A percentile compares a stretch with the other conserved stretches of the same genome.
Conservation (phyloP, 1,140 invertebrate species). For the Anastrepha obliqua region DNA sequence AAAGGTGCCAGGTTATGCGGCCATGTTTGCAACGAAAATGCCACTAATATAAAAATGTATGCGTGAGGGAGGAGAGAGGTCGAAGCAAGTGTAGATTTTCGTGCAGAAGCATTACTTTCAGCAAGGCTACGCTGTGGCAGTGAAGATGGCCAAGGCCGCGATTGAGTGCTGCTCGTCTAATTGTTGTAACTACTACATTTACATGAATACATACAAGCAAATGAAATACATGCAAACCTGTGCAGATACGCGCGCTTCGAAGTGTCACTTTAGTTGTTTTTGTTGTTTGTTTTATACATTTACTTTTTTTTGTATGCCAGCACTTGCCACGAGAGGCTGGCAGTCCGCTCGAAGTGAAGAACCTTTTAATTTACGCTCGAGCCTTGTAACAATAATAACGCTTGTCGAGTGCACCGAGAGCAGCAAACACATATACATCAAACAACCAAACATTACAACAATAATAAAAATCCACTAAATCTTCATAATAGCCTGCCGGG, state of each 20-base stretch:
- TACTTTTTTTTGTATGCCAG: neutral
- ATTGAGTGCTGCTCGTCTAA: conserved; percentile 8
- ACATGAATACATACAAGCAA: neutral
- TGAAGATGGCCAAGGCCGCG: neutral
- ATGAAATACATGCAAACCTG: no score
- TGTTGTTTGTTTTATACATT: neutral
- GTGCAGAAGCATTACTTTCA: neutral
- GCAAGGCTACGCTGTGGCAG: neutral
- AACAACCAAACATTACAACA: neutral
- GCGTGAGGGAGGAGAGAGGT: neutral
- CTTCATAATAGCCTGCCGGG: conserved; percentile 18
- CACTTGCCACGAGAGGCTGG: neutral
- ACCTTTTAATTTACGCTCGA: conserved; percentile 50
- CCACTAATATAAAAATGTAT: neutral
- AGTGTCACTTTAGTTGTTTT: neutral
- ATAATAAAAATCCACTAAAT: neutral
- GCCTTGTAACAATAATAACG: conserved; percentile 17
- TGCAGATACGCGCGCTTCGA: neutral
- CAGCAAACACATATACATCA: neutral
- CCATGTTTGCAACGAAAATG: no score
- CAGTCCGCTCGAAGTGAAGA: neutral
- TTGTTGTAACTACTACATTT: neutral
- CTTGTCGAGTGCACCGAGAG: neutral
- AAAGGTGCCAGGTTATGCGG: neutral
- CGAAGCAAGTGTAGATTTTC: neutral